Evolutionary conservation across 2,888 invertebrate species (phyloP).

Genomic region (Hydrotaea diabolus): DNA sequence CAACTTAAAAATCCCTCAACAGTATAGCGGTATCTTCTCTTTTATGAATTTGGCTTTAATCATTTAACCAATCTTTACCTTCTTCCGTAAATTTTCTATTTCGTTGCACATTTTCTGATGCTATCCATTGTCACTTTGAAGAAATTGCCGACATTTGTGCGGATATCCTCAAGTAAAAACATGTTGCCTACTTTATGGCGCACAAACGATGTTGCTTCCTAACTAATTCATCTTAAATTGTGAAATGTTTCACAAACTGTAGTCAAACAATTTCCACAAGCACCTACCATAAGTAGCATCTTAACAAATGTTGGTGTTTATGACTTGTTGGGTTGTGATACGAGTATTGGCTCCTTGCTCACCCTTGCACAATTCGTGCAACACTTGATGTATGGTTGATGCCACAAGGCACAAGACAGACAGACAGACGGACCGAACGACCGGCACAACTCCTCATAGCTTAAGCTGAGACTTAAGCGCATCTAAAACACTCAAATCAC

Average conservation of each 20-base stretch:
- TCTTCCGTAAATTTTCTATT: no score
- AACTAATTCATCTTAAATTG: constrained; percentile 12
- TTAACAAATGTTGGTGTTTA: constrained; percentile 53
- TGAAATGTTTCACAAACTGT: constrained; percentile 10
- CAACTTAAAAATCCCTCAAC: no score
- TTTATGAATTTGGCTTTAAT: no score
- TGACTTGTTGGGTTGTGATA: constrained; percentile 50
- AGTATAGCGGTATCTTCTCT: no score
- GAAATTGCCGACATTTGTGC: not conserved
- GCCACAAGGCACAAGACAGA: no score
- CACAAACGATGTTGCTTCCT: not conserved
- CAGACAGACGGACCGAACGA: not conserved
- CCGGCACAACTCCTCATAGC: not conserved
- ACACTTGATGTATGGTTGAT: not conserved
- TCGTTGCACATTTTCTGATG: no score
- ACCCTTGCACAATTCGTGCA: not conserved
- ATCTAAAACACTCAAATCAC: constrained; percentile 49
- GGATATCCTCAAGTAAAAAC: not conserved
- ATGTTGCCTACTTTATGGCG: constrained; percentile 30
- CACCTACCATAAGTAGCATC: constrained; percentile 9
- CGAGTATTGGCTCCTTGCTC: constrained; percentile 9
- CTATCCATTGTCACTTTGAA: not conserved
- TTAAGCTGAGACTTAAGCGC: constrained; percentile 56
- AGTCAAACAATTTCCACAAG: not conserved
- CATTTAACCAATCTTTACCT: no score